Percentiles rank a stretch among this genome's conserved stretches.
Conservation (phyloP, 2,888 invertebrate species). For the Tetranychus truncatus region DNA sequence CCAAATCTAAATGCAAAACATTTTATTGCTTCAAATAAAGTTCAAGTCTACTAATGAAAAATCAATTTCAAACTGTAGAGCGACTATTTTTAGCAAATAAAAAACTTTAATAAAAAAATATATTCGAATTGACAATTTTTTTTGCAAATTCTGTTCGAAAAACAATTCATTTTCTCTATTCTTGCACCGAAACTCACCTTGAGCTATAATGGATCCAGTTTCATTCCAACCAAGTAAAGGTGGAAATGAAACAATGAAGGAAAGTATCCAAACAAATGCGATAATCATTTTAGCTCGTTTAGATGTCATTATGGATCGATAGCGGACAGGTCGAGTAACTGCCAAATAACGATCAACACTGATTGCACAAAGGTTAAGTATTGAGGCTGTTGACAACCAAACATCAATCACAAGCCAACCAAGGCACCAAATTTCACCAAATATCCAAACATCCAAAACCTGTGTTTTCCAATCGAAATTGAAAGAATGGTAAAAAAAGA, state of each 20-base stretch:
- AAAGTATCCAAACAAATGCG: slow-evolving; percentile 79
- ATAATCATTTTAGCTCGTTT: slow-evolving; percentile 67
- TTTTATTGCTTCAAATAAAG: no score
- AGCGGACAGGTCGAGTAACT: slow-evolving; percentile 83
- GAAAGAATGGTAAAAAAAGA: no score
- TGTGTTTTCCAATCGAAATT: slow-evolving; percentile 6
- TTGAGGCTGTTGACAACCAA: slow-evolving; percentile 96
- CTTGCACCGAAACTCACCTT: neutral
- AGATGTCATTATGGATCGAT: slow-evolving; percentile 66
- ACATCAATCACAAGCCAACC: slow-evolving; percentile 89
- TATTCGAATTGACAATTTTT: neutral
- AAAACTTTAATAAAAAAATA: neutral
- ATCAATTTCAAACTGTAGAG: no score
- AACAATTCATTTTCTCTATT: neutral
- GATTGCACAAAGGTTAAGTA: slow-evolving; percentile 78
- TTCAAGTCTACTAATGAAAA: no score
- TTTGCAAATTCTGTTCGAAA: neutral
- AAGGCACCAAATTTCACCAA: slow-evolving; percentile 85
- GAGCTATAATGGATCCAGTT: slow-evolving; percentile 4
- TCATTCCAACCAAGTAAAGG: slow-evolving; percentile 46
- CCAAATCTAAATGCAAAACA: no score
- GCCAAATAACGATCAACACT: slow-evolving; percentile 70
- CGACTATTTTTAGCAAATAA: neutral
- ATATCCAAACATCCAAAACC: slow-evolving; percentile 67
- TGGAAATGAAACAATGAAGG: slow-evolving; percentile 77